phyloP scores from a whole-genome alignment of 1,140 invertebrate genomes.

The Drosophila ambigua region DNA sequence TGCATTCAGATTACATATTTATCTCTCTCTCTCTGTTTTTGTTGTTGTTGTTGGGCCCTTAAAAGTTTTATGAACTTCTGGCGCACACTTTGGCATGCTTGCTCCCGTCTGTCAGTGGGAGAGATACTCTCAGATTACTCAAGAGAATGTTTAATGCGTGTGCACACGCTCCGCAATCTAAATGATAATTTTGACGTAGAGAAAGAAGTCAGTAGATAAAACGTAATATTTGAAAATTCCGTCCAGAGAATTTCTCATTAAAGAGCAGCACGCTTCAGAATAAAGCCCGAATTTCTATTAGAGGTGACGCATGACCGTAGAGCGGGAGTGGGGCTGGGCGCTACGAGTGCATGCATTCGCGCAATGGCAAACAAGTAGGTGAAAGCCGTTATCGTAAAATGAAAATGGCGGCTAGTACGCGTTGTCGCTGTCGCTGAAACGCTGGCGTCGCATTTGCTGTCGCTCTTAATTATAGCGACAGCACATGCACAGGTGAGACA shows the following conservation, averaged over 20 bases:
- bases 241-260: constrained; percentile 12
- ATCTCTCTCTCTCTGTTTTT: neutral
- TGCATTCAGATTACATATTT: constrained; percentile 54
- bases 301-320: constrained; percentile 22
- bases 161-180: constrained; percentile 59
- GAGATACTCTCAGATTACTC: constrained; percentile 23
- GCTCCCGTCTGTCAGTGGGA: constrained; percentile 1
- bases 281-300: neutral
- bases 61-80: constrained; percentile 59
- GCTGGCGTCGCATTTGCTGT: constrained; percentile 40
- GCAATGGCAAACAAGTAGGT: constrained; percentile 70
- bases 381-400: constrained; percentile 80
- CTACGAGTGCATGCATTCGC: constrained; percentile 46
- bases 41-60: constrained; percentile 6
- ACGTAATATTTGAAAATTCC: constrained; percentile 31
- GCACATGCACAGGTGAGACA: constrained; percentile 60
- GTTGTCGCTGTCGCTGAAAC: constrained; percentile 54
- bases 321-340: neutral
- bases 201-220: constrained; percentile 23
- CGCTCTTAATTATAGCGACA: constrained; percentile 76
- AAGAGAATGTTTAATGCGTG: constrained; percentile 61
- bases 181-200: constrained; percentile 58
- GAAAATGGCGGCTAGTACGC: constrained; percentile 81
- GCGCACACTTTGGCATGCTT: constrained; percentile 57
- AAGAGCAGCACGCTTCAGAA: neutral